These are phyloP conservation scores for Coelopa frigida DNA, from an alignment of 1,140 invertebrate genomes.

Conservation along the genomic window DNA sequence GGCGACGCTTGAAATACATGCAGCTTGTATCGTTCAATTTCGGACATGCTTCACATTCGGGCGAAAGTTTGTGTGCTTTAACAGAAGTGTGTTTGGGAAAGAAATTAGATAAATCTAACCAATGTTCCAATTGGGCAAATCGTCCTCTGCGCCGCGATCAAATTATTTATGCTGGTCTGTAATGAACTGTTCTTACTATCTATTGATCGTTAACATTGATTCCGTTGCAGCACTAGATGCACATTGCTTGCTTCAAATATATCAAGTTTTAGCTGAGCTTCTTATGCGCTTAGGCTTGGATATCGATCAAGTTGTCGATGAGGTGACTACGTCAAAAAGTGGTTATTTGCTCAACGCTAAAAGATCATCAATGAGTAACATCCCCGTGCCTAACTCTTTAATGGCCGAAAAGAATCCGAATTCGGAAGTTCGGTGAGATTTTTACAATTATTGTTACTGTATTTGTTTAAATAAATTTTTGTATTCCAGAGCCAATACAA, in stretches of 20 bases:
- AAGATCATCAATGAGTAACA: too few relatives aligned
- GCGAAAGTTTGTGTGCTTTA: constrained; percentile 54
- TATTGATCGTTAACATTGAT: constrained; percentile 1
- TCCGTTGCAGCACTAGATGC: constrained; percentile 62
- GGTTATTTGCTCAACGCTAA: constrained; percentile 8
- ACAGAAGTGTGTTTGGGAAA: constrained; percentile 62
- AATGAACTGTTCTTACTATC: constrained; percentile 4
- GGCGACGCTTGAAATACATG: constrained; percentile 31
- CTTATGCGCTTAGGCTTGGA: constrained; percentile 46
- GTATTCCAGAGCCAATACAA: too few relatives aligned
- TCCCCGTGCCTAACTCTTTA: too few relatives aligned
- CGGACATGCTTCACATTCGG: constrained; percentile 23
- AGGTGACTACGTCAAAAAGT: constrained; percentile 43
- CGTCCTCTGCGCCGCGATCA: constrained; percentile 66
- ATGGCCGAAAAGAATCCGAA: too few relatives aligned
- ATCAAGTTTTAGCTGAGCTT: constrained; percentile 49
- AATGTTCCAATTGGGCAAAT: constrained; percentile 79
- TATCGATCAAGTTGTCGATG: constrained; percentile 50
- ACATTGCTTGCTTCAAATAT: constrained; percentile 67
- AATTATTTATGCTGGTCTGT: constrained; percentile 64
- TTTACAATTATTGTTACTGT: too few relatives aligned
- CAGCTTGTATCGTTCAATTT: constrained; percentile 28
- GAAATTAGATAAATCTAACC: constrained; percentile 69
- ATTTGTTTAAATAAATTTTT: too few relatives aligned
- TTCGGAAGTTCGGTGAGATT: too few relatives aligned